Evolutionary conservation across 2,113 vertebrate genomes (phyloP).

Genomic region (Nymphicus hollandicus): DNA sequence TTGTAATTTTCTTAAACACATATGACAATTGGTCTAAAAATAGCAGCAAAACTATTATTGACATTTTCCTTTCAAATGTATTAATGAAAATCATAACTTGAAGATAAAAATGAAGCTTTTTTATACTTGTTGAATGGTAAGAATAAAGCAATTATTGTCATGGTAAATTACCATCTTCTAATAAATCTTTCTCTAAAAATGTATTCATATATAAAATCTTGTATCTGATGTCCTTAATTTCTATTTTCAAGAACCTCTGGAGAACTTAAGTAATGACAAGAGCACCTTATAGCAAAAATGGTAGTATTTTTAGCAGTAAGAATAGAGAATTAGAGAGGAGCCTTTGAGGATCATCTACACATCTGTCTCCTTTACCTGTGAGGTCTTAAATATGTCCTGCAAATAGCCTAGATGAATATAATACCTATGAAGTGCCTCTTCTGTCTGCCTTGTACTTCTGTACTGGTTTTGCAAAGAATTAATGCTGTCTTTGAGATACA

Average conservation of each 20-base stretch:
- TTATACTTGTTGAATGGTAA: not conserved
- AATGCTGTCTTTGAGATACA: not conserved
- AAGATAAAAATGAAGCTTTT: not conserved
- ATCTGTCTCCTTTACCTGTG: not conserved
- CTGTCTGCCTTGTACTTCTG: not conserved
- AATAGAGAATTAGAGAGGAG: not conserved
- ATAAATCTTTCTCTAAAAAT: not conserved
- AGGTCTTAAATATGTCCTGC: not conserved
- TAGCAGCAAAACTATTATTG: not conserved
- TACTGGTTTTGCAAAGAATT: not conserved
- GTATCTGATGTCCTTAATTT: not conserved
- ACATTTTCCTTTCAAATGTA: not conserved
- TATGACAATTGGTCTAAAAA: not conserved
- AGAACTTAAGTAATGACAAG: not conserved
- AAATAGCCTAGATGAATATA: not conserved
- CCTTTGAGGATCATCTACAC: not conserved
- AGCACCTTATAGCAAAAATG: not conserved
- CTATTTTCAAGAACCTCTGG: not conserved
- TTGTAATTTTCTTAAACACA: not conserved
- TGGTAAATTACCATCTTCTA: not conserved
- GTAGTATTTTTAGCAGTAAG: not conserved
- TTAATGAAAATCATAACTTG: not conserved
- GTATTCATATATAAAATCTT: not conserved
- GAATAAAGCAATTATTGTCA: not conserved
- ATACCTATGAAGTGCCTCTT: not conserved